Evolutionary conservation across 2,113 vertebrate species (phyloP), one percentile per base, ranked within the genome.

Genomic region (Lagopus leucura): DNA sequence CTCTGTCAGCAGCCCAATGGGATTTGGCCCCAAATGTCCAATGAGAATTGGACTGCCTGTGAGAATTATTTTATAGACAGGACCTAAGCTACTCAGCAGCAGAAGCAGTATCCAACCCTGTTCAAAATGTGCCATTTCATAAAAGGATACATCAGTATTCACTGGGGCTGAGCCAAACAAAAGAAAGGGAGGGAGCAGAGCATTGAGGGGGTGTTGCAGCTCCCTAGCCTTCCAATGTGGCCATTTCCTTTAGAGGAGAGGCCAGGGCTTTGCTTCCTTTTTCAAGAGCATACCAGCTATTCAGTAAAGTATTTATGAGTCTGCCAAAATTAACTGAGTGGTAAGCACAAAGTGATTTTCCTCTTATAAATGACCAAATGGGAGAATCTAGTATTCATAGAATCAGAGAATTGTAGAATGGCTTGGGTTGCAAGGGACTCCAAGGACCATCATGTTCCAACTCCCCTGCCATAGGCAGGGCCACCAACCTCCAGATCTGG

Each of bases 291-390:
- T 38, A 21, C 76, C 89, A 83, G 50, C n/a, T 74, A 4, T 40
- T 80, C 1, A 0, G 60, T 63, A 32, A 40, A 4, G 0, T 10
- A 47, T 50, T 50, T 50, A 50, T 6, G 48, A 12, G 4, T 42
- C 32, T 55, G 55, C 52, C n/a, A 71, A 0, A 63, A 90, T 54
- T 45, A 77, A 28, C 13, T 0, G 1, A 28, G 14, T 52, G 42
- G 40, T 60, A 81, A 75, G 36, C 52, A 36, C 8, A 3, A 9
- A 67, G n/a, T 58, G 22, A 67, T 34, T 9, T 67, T 91, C 78
- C 61, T 92, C 25, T 32, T 45, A 10, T 22, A 34, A 83, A 42
- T 74, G 50, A 63, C 24, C 54, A 45, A 74, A 43, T 54, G 10
- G 7, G 36, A 42, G 3, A 88, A 86, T 55, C 14, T 55, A 47